Base-by-base conservation (phyloP, 92 coral and sea anemone genomes). In the Porites evermanni region DNA sequence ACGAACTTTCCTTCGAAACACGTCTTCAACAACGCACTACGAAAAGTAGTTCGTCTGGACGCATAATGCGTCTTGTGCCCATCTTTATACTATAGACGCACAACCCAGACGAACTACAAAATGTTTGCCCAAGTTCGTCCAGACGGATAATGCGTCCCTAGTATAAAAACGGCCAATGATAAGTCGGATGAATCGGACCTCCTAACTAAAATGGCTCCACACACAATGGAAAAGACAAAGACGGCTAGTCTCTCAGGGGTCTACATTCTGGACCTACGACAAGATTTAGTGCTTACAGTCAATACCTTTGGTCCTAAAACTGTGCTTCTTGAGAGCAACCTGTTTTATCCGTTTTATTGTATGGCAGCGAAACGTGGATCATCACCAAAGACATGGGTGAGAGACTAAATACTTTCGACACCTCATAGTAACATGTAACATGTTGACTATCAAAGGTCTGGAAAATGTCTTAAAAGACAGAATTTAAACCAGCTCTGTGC, bases 301-400 rank as follows among this genome's bases (percentile, higher is more conserved):
- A 12, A 70, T 17, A 11, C 75, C 21, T 29, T 29, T 47, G 54
- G 54, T 26, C 19, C 13, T 70, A 17, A 70, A 70, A 11, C 14
- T 70, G 19, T 1, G 19, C 51, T 51, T 70, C 20, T 70, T 70
- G 4, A 29, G 54, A 70, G 32, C 56, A 70, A 70, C 75, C 10
- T 70, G 75, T 38, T 47, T 17, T 70, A 29, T 70, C 75, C 75
- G 3, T 70, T 47, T 53, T 70, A 47, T n/a, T 70, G 51, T 70
- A 29, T 70, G 51, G 75, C 54, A 26, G 75, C 20, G 52, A 70
- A 16, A 70, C 18, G 7, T 24, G 53, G 75, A 70, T 47, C 17
- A 13, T 70, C 52, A 29, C 75, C 54, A 10, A 70, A 14, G 54
- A 47, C 56, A 0, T 70, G 14, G 52, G 54, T 29, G 75, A 0